Base-by-base conservation (phyloP, 2,888 invertebrate species). In the Drosophila suboccidentalis region DNA sequence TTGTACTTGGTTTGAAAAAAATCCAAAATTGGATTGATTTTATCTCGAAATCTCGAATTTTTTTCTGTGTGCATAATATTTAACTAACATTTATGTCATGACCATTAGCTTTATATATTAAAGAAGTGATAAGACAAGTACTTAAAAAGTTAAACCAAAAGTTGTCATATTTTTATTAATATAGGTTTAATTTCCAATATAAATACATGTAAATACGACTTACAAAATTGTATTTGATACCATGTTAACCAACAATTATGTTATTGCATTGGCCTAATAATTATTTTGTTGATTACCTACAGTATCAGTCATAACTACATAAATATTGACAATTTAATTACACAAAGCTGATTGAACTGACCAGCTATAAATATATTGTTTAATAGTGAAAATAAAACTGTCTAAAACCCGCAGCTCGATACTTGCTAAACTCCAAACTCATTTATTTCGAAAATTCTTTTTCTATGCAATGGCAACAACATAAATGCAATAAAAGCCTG, bases 401-500 rank as follows among this genome's bases (percentile, higher is more conserved):
- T 32, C 17, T 32, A 10, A 17, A 32, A 43, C 4, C 11, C 29
- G 22, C 8, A 26, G 46, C 13, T 26, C 26, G 41, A 55, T 44
- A 17, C 36, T 22, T 10, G 15, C 29, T 13, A 38, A 50, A 13
- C 53, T 6, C 11, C 13, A 44, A 11, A 34, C 15, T 41, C 34
- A 57, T 54, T 43, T 61, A 61, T 54, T 43, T 26, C 3, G 9
- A 47, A 10, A 46, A 34, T 39, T 65, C 13, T 46, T 15, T 2
- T 19, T 11, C 41, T 10, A 19, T 36, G 22, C 32, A 19, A n/a
- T 15, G 19, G 15, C 38, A 32, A 15, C 17, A 54, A n/a, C 49
- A 50, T 11, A 36, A 59, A 19, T 36, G 53, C 36, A 38, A 63
- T 46, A 55, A 63, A 44, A 39, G 19, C 39, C 6, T 43, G 32